Evolutionary conservation across 1,140 invertebrate species (phyloP).

Genomic region (Steinernema feltiae): DNA sequence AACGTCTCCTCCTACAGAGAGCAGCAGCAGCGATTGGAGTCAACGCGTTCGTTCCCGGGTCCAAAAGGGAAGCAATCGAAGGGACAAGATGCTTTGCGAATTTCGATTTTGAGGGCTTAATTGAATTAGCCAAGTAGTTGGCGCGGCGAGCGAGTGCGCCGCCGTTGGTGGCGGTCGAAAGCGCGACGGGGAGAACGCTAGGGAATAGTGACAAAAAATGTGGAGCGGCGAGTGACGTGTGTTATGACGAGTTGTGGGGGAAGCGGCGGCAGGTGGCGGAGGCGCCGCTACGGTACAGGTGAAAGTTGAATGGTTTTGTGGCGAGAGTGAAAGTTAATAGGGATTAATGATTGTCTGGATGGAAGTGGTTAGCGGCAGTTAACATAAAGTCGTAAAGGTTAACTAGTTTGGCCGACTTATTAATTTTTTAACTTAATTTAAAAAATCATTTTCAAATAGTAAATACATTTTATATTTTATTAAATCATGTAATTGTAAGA

Average conservation of each 20-base stretch:
- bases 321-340: no score
- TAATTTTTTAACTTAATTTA: no score
- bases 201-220: not conserved
- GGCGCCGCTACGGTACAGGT: not conserved
- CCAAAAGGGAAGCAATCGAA: not conserved
- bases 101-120: slow-evolving; percentile 15
- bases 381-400: no score
- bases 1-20: no score
- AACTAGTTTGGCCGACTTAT: no score
- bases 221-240: slow-evolving; percentile 12
- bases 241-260: slow-evolving; percentile 20
- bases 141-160: not conserved
- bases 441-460: not conserved
- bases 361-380: no score
- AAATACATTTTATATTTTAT: no score
- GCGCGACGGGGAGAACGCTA: not conserved
- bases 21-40: not conserved
- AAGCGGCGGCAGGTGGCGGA: not conserved
- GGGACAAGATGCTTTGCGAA: not conserved
- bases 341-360: no score
- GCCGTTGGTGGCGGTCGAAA: not conserved
- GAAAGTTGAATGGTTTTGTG: not conserved
- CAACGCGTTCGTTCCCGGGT: not conserved
- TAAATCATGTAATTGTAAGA: no score
- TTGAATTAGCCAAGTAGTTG: not conserved